Base-by-base conservation (phyloP, 2,888 invertebrate species). In the Cyaniris semiargus region DNA sequence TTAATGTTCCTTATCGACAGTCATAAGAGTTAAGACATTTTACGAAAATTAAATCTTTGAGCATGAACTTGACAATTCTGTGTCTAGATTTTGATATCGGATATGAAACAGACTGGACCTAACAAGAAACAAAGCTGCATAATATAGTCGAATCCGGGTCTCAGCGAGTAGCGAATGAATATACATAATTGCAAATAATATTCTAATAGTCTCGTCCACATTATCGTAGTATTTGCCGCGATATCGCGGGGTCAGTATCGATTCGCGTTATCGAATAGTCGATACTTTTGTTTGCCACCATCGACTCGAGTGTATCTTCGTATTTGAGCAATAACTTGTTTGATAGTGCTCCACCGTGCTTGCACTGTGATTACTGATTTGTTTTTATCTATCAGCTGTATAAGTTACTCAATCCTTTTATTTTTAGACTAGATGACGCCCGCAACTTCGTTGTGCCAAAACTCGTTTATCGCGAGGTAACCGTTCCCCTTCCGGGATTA, bases 281-380 rank as follows among this genome's bases (percentile, higher is more conserved):
- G 92, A 91, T 92, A 91, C 88, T 90, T 91, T 85, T 92, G 89
- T 92, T 93, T 92, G 87, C 86, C 84, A 85, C 89, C 92, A 90
- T 92, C 92, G 91, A 90, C 83, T 90, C 85, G 90, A 90, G 91
- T 89, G 87, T 90, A 88, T 89, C 89, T 90, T 89, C 90, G 87
- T 92, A 89, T 93, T 93, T 91, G 89, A 91, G 89, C 90, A 90
- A 92, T 90, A 92, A 90, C 90, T 91, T 90, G 91, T 90, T 89
- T 89, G 91, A 89, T 91, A 90, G 89, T 86, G 85, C 85, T 89
- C 86, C 86, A 88, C 88, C 87, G 86, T 88, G 89, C 89, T 90
- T 88, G 88, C 85, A 85, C 84, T 90, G 85, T 87, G 89, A 91
- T 91, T 90, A 91, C 82, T 84, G 83, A 80, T 80, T 86, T 88